Base-by-base conservation (phyloP, 1,140 invertebrate species). In the Cyclina sinensis region DNA sequence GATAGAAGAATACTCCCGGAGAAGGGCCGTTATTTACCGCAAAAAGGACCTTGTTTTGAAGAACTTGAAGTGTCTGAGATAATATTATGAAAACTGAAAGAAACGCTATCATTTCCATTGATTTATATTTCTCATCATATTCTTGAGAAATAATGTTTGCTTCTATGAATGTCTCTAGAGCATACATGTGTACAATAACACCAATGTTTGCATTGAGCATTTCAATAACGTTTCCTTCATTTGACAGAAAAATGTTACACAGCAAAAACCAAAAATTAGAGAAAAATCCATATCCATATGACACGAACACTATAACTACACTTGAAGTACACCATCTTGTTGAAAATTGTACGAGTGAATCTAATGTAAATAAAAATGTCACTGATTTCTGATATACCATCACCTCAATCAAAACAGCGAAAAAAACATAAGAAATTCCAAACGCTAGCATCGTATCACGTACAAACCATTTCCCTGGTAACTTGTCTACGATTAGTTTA, bases 31-130 rank as follows among this genome's bases (percentile, higher is more conserved):
- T 70, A 16, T 70, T 70, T 4, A 70, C 65, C 24, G 65, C 35
- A 21, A 18, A 0, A 16, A 70, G 32, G 12, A 70, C 37, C 37
- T 70, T 70, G 1, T 37, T 30, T n/a, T 70, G 32, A 9, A 70
- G 65, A 70, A 70, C 65, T 37, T 35, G 32, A 18, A 70, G 32
- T 37, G 65, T 70, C n/a, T 70, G 65, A 18, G 37, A 70, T 35
- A 70, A 1, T 7, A 70, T 70, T 4, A 21, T 32, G 21, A 37
- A 70, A 5, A 70, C 1, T 0, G 65, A 37, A 1, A 70, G 21
- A 37, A 70, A 70, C 1, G 18, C 65, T 37, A 70, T 16, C 30
- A 70, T 35, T 18, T 35, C 18, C 32, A 70, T 39, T 1, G 65
- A 30, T 21, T 70, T 32, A 18, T 18, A 4, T 70, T 70, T 70